Base-by-base conservation (phyloP, 2,797 vertebrate genomes). In the Melanotaenia trifasciata region DNA sequence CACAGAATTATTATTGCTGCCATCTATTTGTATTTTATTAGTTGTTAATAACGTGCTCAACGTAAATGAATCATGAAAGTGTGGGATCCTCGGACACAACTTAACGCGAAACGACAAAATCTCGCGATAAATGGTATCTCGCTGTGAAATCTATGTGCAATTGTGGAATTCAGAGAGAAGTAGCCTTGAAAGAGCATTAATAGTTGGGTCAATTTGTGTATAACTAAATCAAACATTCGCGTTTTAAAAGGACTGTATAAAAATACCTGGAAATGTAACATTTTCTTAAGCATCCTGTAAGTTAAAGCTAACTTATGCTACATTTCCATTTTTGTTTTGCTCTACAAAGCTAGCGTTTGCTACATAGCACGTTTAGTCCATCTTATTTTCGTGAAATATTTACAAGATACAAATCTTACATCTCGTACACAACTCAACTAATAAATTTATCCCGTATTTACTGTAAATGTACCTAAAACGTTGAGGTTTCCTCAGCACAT, bases 251-350 rank as follows among this genome's bases (percentile, higher is more conserved):
- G 53, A 22, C 0, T 32, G 2, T 12, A 70, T 14, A 11, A 30
- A 36, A 38, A 9, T 13, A 53, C 5, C 11, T 10, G 1, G 4
- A 33, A 14, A 33, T 6, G 13, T 8, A 10, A 63, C 18, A 33
- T 22, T 8, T 45, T 3, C 2, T 18, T 14, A 33, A 45, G 4
- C 14, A 53, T 68, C 13, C 16, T 53, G 0, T 6, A 9, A 58
- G 2, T 53, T 36, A 51, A 58, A 74, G 71, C 64, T 61, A 72
- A 80, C 28, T 65, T 16, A 14, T 18, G 65, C 71, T 60, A 32
- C 22, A 18, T 53, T 22, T 26, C 38, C 14, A 22, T 9, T 73
- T 87, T 89, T 91, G 86, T 90, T 90, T 80, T 78, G 47, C 24
- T 74, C 13, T 11, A 36, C 35, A 36, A 12, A 36, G 35, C 35